Conservation (phyloP, 2,888 invertebrate species). For the Limnephilus marmoratus region DNA sequence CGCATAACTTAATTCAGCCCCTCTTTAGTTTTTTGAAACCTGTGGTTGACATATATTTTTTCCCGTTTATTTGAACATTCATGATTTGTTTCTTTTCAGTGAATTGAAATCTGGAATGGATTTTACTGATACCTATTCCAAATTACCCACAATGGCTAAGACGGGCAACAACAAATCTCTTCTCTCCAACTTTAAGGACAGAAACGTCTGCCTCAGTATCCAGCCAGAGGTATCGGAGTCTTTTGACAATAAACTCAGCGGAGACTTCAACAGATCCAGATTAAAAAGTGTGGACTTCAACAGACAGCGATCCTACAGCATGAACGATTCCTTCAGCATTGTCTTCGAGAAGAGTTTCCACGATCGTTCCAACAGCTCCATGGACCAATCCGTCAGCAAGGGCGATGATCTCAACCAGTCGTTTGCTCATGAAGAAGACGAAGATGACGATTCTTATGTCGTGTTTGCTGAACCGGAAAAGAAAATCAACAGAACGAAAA, state of each 20-base stretch:
- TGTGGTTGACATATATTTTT: background rate
- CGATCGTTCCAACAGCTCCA: slow-evolving; percentile 57
- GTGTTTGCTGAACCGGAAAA: slow-evolving; percentile 70
- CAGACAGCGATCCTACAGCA: slow-evolving; percentile 71
- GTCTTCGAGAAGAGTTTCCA: slow-evolving; percentile 72
- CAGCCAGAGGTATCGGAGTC: slow-evolving; percentile 68
- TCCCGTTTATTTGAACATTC: background rate
- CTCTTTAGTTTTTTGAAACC: background rate
- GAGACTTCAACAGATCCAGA: slow-evolving; percentile 68
- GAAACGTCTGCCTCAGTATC: slow-evolving; percentile 54
- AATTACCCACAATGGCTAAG: slow-evolving; percentile 44
- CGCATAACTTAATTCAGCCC: background rate
- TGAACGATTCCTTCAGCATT: slow-evolving; percentile 75
- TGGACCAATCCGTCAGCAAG: slow-evolving; percentile 1
- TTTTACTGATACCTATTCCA: slow-evolving; percentile 62
- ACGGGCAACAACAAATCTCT: slow-evolving; percentile 25
- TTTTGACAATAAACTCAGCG: slow-evolving; percentile 70
- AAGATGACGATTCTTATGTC: slow-evolving; percentile 71
- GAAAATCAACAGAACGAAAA: slow-evolving; percentile 61
- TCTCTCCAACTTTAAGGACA: slow-evolving; percentile 21
- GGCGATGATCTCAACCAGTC: slow-evolving; percentile 24
- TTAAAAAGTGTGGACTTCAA: slow-evolving; percentile 36
- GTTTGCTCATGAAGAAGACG: slow-evolving; percentile 62
- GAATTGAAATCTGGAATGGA: slow-evolving; percentile 58
- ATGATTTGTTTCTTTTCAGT: slow-evolving; percentile 57